Evolutionary conservation across 2,888 invertebrate species (phyloP).

Genomic region (Euplagia quadripunctaria): DNA sequence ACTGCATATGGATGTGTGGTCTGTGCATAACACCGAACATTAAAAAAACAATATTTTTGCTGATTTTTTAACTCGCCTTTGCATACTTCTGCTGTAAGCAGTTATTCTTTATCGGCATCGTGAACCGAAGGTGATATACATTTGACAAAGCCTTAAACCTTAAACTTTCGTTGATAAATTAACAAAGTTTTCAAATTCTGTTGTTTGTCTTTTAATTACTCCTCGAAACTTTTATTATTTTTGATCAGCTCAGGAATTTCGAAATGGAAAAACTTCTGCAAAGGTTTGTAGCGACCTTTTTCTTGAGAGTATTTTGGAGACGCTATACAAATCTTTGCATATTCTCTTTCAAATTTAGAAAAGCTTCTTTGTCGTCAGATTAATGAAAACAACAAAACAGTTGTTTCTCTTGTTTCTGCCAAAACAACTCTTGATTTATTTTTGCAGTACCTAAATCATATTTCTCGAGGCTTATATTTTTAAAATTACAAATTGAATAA

Average conservation of each 20-base stretch:
- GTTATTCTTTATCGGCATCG: not conserved
- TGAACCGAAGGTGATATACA: conserved; percentile 1
- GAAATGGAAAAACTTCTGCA: conserved; percentile 59
- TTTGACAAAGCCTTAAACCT: conserved; percentile 22
- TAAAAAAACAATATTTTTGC: too few relatives aligned
- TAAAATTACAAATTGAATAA: not conserved
- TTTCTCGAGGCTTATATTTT: not conserved
- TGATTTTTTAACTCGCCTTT: too few relatives aligned
- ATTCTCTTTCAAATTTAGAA: not conserved
- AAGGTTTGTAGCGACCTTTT: conserved; percentile 30
- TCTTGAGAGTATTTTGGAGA: conserved; percentile 24
- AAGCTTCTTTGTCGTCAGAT: not conserved
- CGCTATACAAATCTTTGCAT: conserved; percentile 15
- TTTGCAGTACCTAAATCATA: not conserved
- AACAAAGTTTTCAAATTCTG: conserved; percentile 47
- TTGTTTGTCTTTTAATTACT: conserved; percentile 62
- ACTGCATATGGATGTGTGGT: too few relatives aligned
- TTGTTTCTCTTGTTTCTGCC: not conserved
- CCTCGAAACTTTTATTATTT: conserved; percentile 55
- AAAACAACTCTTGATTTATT: not conserved
- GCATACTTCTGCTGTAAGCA: not conserved
- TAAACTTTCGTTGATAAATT: conserved; percentile 41
- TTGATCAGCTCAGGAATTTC: conserved; percentile 49
- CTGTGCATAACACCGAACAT: too few relatives aligned
- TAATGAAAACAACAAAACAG: conserved; percentile 8